These are phyloP conservation scores for Cyrtonyx montezumae DNA, from an alignment of 2,113 vertebrate genomes.

Conservation along the genomic window DNA sequence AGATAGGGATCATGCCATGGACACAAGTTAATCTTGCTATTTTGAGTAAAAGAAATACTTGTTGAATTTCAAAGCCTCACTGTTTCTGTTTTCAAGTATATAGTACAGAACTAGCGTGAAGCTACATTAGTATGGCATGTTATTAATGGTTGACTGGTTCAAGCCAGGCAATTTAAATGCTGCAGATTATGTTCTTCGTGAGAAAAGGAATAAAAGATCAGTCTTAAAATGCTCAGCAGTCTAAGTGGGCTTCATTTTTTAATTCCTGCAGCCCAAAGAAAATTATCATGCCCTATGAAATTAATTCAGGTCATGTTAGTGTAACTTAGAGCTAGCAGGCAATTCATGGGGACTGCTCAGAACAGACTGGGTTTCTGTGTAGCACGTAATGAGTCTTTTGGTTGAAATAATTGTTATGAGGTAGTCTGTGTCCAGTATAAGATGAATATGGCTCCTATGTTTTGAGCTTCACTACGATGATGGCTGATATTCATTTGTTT, in stretches of 20 bases:
- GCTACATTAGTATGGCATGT: background rate
- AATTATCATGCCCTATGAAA: background rate
- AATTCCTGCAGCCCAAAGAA: background rate
- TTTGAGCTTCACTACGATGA: background rate
- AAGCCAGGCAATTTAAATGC: background rate
- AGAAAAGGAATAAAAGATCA: background rate
- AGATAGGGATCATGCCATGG: background rate
- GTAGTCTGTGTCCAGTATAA: background rate
- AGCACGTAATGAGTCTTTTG: conserved; percentile 2
- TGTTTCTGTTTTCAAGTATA: background rate
- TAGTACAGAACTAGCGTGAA: background rate
- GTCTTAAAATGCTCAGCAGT: background rate
- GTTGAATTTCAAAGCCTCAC: background rate
- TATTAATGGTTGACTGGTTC: background rate
- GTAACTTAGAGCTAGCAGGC: background rate
- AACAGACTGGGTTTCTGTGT: background rate
- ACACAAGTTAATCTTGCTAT: background rate
- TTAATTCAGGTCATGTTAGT: background rate
- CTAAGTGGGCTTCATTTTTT: background rate
- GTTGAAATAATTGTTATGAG: conserved; percentile 7
- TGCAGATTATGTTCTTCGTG: background rate
- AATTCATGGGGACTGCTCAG: background rate
- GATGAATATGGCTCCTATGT: background rate
- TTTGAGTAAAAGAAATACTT: background rate
- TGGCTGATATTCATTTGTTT: background rate